phyloP scores from a whole-genome alignment of 2,113 vertebrate species.

The Morone chrysops region DNA sequence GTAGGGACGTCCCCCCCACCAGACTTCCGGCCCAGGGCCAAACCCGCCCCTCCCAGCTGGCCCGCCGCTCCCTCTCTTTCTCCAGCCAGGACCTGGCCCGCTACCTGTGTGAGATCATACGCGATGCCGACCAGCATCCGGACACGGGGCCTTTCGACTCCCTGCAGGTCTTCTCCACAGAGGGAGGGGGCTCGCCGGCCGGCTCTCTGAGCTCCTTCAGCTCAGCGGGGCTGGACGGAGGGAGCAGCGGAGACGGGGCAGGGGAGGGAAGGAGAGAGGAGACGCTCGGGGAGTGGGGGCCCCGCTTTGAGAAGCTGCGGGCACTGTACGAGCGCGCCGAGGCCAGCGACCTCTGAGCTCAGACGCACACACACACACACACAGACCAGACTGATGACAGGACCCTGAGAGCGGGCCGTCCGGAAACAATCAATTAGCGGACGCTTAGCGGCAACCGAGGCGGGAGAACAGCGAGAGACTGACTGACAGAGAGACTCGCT shows the following conservation, averaged over 20 bases:
- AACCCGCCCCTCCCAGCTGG: slow-evolving; percentile 68
- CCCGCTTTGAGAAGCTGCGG: slow-evolving; percentile 88
- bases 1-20: slow-evolving; percentile 82
- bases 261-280: slow-evolving; percentile 70
- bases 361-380: not conserved
- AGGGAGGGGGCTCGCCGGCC: slow-evolving; percentile 86
- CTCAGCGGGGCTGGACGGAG: slow-evolving; percentile 81
- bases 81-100: slow-evolving; percentile 83
- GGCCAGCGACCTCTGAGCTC: slow-evolving; percentile 82
- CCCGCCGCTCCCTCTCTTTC: slow-evolving; percentile 78
- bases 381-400: slow-evolving; percentile 26
- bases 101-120: slow-evolving; percentile 85
- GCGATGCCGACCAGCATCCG: slow-evolving; percentile 81
- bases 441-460: slow-evolving; percentile 4
- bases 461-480: slow-evolving; percentile 5
- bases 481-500: slow-evolving; percentile 34
- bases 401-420: slow-evolving; percentile 16
- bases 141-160: slow-evolving; percentile 84
- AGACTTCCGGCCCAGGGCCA: slow-evolving; percentile 80
- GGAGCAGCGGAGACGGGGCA: slow-evolving; percentile 30
- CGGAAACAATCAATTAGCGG: slow-evolving; percentile 41
- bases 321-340: slow-evolving; percentile 85
- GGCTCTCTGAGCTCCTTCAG: slow-evolving; percentile 88
- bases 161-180: slow-evolving; percentile 86
- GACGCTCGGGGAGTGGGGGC: slow-evolving; percentile 87